phyloP scores from a whole-genome alignment of 2,888 invertebrate species.

The Amphipoea lucens region DNA sequence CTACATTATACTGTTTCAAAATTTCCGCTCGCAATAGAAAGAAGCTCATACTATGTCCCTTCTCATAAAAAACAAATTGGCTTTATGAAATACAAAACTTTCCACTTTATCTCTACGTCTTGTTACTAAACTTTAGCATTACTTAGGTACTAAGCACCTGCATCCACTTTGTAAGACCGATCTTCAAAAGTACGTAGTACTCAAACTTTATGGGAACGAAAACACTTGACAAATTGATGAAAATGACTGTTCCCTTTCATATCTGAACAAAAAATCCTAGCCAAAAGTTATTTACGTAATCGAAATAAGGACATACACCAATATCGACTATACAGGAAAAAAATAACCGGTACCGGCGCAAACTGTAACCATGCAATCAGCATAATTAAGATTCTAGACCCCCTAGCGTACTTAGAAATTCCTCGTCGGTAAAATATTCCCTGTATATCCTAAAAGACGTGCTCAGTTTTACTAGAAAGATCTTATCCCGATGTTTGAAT shows the following conservation, averaged over 20 bases:
- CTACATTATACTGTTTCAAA: too few relatives aligned
- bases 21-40: background rate
- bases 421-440: background rate
- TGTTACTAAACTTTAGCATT: conserved; percentile 1
- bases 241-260: conserved; percentile 5
- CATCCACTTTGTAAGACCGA: conserved; percentile 2
- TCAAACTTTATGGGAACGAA: conserved; percentile 21
- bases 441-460: background rate
- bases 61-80: conserved; percentile 11
- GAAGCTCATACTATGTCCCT: background rate
- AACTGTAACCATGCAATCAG: too few relatives aligned
- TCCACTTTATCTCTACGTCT: conserved; percentile 25
- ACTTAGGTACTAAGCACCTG: background rate
- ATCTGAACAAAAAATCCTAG: background rate
- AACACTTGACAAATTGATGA: conserved; percentile 16
- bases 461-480: background rate
- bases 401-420: too few relatives aligned
- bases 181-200: background rate
- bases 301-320: background rate
- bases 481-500: background rate
- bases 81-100: conserved; percentile 29
- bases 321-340: too few relatives aligned
- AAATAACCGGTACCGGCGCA: too few relatives aligned
- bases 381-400: too few relatives aligned
- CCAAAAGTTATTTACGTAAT: background rate